Evolutionary conservation across 2,888 invertebrate species (phyloP).

Genomic region (Diloba caeruleocephala): DNA sequence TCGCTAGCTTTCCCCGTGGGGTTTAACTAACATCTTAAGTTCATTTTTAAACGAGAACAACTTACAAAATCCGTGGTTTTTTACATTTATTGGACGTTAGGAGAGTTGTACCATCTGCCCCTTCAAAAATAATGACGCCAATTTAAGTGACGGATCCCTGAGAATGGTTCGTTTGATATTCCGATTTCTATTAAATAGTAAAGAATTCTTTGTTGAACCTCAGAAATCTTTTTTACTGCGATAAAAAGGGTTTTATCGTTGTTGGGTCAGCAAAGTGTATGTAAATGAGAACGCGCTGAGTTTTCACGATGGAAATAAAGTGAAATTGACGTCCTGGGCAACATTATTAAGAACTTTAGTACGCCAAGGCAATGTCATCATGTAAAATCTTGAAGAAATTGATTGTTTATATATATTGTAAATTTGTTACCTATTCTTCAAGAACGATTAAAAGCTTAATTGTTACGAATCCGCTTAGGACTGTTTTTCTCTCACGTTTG

Average conservation of each 20-base stretch:
- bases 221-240: constrained; percentile 79
- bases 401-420: too few relatives aligned
- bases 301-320: constrained; percentile 76
- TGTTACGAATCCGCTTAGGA: not conserved
- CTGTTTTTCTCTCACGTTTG: too few relatives aligned
- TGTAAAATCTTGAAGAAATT: constrained; percentile 28
- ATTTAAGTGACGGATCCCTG: constrained; percentile 58
- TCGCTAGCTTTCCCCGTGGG: too few relatives aligned
- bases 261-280: constrained; percentile 87
- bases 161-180: constrained; percentile 54
- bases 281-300: constrained; percentile 79
- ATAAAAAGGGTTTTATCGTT: constrained; percentile 84
- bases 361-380: constrained; percentile 42
- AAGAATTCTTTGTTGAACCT: constrained; percentile 74
- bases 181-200: constrained; percentile 72
- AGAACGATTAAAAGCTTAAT: not conserved
- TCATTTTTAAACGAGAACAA: not conserved
- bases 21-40: not conserved
- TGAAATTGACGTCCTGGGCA: constrained; percentile 72
- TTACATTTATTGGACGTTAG: constrained; percentile 16
- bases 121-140: constrained; percentile 56
- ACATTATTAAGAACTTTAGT: constrained; percentile 64
- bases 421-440: too few relatives aligned
- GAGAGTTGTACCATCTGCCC: constrained; percentile 44
- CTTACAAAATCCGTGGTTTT: too few relatives aligned